phyloP scores from a whole-genome alignment of 2,888 invertebrate genomes.

The Leucophora obtusa region DNA sequence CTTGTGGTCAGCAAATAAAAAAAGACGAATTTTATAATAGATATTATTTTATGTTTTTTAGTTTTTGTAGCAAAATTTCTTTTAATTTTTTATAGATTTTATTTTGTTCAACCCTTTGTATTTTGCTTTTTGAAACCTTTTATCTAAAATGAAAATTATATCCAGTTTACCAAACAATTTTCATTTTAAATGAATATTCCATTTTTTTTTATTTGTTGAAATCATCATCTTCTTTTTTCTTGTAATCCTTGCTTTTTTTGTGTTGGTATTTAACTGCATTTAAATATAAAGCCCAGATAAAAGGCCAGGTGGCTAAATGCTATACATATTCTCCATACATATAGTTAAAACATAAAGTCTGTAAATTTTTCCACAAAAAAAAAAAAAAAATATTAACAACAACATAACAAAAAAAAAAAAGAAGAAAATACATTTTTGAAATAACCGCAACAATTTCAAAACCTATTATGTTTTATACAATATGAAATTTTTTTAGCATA shows the following conservation, averaged over 20 bases:
- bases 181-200: constrained; percentile 24
- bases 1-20: no score
- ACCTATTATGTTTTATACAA: constrained; percentile 40
- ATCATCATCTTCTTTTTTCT: constrained; percentile 34
- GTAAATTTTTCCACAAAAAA: constrained; percentile 1
- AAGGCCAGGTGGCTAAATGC: constrained; percentile 17
- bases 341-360: constrained; percentile 5
- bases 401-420: constrained; percentile 1
- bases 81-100: background rate
- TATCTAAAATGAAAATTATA: constrained; percentile 27
- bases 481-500: constrained; percentile 10
- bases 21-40: no score
- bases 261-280: constrained; percentile 47
- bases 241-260: constrained; percentile 19
- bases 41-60: no score
- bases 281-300: constrained; percentile 21
- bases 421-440: constrained; percentile 23
- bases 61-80: no score
- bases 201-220: background rate
- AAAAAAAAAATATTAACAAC: background rate
- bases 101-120: background rate
- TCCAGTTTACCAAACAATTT: constrained; percentile 52
- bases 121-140: background rate
- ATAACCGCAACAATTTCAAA: constrained; percentile 54
- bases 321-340: background rate